Conservation (phyloP, 2,113 vertebrate genomes). For the Neomonachus schauinslandi region DNA sequence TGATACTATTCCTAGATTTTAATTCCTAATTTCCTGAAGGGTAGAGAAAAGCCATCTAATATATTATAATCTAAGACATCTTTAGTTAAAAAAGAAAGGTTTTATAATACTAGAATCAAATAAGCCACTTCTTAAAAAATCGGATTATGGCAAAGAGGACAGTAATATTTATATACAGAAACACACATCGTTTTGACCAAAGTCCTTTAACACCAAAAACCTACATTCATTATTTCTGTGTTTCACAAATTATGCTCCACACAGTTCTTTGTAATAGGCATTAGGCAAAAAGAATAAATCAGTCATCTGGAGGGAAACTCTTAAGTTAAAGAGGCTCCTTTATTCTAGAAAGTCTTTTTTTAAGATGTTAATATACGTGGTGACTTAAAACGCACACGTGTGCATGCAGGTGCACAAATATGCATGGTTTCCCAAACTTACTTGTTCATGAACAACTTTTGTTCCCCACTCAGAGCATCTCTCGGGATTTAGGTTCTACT, state of each 20-base stretch:
- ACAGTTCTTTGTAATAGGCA: neutral
- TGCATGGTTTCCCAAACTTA: neutral
- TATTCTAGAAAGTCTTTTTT: conserved; percentile 10
- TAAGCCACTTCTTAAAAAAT: neutral
- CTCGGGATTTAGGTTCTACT: neutral
- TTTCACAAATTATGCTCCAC: neutral
- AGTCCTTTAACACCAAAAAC: neutral
- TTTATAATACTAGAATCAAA: neutral
- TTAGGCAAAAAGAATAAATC: neutral
- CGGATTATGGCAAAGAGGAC: neutral
- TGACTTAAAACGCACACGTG: neutral
- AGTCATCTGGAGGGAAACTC: neutral
- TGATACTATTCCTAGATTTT: conserved; percentile 64
- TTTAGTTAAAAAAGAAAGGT: neutral
- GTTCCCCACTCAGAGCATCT: neutral
- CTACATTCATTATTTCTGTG: neutral
- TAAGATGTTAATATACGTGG: neutral
- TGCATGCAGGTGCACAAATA: neutral
- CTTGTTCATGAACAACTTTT: neutral
- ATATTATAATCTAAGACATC: conserved; percentile 15
- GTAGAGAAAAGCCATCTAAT: neutral
- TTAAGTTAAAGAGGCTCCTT: neutral
- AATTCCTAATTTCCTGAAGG: conserved; percentile 36
- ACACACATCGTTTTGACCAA: neutral
- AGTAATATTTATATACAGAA: neutral